Base-by-base conservation (phyloP, 1,140 invertebrate genomes). In the Saccostrea cuccullata region DNA sequence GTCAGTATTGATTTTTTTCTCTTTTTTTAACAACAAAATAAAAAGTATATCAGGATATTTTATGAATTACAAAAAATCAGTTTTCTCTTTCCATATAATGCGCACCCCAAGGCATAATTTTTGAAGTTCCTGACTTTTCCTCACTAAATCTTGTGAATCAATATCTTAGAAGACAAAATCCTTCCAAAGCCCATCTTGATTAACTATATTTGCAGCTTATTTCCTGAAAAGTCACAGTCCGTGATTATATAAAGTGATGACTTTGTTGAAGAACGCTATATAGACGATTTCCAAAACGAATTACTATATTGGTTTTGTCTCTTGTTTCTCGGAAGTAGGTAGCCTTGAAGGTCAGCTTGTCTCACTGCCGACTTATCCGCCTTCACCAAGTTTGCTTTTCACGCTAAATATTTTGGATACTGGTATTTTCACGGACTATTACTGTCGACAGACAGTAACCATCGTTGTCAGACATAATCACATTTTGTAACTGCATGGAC, bases 201-300 rank as follows among this genome's bases (percentile, higher is more conserved):
- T 77, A 77, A 77, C 26, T 77, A 77, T 77, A 77, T 77, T 30
- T 77, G 3, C 60, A 77, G 26, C 70, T 77, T 77, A 77, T 77
- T 77, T 77, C 70, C 23, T 30, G 70, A 2, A 36, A 77, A 77
- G 70, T 36, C 9, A 6, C 30, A 12, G 26, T 2, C 23, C 30
- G 26, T 30, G 70, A 77, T 77, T 77, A 36, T 30, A 77, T 77
- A 77, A 77, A 30, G 70, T 9, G 23, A 77, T 77, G 13, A 30
- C 70, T 77, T 8, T 77, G 70, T 15, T 30, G 13, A 26, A 17
- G 23, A 77, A 36, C 30, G 70, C 26, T 26, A 77, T 77, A 36
- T 15, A 17, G 30, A 77, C 15, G 70, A 77, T 77, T 36, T 36
- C 70, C 15, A 77, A 77, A 36, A 36, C 70, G 26, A 30, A 77